Percentiles rank a stretch among this genome's conserved stretches.
Conservation (phyloP, 1,140 invertebrate species). For the Nymphalis io region DNA sequence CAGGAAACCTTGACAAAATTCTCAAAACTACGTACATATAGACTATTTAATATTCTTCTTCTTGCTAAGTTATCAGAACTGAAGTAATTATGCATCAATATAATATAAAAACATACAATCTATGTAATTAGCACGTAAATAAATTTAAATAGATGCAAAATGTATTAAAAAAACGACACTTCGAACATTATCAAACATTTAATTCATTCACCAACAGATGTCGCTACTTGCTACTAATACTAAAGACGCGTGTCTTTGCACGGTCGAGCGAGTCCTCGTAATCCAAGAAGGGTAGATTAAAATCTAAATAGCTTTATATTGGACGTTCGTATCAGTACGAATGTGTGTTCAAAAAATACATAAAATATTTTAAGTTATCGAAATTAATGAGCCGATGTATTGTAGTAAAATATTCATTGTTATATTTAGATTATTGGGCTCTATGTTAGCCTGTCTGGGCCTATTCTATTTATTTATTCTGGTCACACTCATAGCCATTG, state of each 20-base stretch:
- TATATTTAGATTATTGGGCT: too few relatives aligned
- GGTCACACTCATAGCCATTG: too few relatives aligned
- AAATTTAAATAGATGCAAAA: not conserved
- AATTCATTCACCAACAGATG: conserved; percentile 47
- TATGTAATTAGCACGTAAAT: not conserved
- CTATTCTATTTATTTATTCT: too few relatives aligned
- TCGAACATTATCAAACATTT: not conserved
- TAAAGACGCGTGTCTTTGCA: conserved; percentile 57
- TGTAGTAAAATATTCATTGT: not conserved
- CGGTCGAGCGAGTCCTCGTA: conserved; percentile 31
- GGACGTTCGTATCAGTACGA: conserved; percentile 40
- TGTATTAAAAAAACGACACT: not conserved
- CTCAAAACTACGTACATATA: too few relatives aligned
- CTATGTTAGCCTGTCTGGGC: too few relatives aligned
- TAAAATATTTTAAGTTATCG: conserved; percentile 3
- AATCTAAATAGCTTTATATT: conserved; percentile 56
- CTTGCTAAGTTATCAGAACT: too few relatives aligned
- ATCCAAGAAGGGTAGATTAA: conserved; percentile 58
- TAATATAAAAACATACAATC: too few relatives aligned
- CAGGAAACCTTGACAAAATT: too few relatives aligned
- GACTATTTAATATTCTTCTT: too few relatives aligned
- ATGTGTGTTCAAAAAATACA: conserved; percentile 6
- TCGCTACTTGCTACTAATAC: conserved; percentile 31
- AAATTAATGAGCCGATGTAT: conserved; percentile 3
- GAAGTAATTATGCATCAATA: too few relatives aligned